phyloP scores from a whole-genome alignment of 2,888 invertebrate species.

The Ryuthela nishihirai region DNA sequence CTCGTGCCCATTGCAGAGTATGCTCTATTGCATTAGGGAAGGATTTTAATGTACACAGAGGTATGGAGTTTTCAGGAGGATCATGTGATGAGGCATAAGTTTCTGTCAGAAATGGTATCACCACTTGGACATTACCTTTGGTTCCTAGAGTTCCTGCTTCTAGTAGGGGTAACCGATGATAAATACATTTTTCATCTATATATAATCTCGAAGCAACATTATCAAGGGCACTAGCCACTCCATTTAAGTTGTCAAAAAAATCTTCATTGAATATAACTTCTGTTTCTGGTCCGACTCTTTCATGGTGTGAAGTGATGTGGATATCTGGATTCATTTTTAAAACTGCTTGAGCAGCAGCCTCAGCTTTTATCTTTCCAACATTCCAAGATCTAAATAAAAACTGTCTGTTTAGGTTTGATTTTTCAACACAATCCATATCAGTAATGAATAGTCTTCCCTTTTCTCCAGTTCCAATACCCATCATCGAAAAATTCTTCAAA shows the following conservation, averaged over 20 bases:
- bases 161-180: too few species aligned
- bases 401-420: constrained; percentile 96
- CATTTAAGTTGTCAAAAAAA: too few species aligned
- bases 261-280: too few species aligned
- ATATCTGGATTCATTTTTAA: constrained; percentile 53
- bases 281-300: constrained; percentile 90
- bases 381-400: constrained; percentile 93
- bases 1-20: too few species aligned
- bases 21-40: too few species aligned
- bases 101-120: too few species aligned
- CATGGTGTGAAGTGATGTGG: constrained; percentile 43
- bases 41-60: constrained; percentile 59
- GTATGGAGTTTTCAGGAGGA: constrained; percentile 92
- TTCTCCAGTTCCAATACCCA: constrained; percentile 71
- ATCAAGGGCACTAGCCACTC: too few species aligned
- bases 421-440: constrained; percentile 99
- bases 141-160: too few species aligned
- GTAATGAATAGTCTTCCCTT: constrained; percentile 71
- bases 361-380: constrained; percentile 81
- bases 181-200: too few species aligned
- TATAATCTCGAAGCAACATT: too few species aligned
- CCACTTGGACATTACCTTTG: too few species aligned
- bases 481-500: constrained; percentile 97
- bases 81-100: too few species aligned
- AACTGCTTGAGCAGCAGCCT: constrained; percentile 78